phyloP scores from a whole-genome alignment of 2,888 invertebrate species.

The Ischnura elegans region DNA sequence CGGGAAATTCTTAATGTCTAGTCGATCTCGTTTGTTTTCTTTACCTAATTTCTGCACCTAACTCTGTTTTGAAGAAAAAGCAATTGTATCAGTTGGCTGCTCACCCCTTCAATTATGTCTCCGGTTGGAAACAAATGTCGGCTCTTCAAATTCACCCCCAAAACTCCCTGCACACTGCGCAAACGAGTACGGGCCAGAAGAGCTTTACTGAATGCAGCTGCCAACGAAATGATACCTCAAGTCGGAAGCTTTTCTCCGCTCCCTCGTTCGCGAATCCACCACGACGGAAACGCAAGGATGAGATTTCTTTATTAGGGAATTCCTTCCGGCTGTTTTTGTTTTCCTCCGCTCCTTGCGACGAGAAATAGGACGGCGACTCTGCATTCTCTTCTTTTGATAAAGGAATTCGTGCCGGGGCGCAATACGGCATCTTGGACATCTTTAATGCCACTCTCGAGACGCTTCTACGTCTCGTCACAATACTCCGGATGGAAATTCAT shows the following conservation, averaged over 20 bases:
- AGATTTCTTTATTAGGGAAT: slow-evolving; percentile 8
- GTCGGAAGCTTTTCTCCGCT: neutral
- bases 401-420: too few relatives aligned
- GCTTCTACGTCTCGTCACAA: neutral
- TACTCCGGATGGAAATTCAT: neutral
- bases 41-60: too few relatives aligned
- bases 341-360: neutral
- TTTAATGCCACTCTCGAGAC: neutral
- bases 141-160: too few relatives aligned
- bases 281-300: neutral
- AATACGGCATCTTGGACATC: neutral
- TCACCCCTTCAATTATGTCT: too few relatives aligned
- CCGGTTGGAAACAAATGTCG: too few relatives aligned
- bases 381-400: neutral
- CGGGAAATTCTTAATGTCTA: too few relatives aligned
- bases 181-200: neutral
- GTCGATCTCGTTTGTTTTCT: too few relatives aligned
- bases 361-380: neutral
- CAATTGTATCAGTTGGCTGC: too few relatives aligned
- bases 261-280: neutral
- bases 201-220: neutral
- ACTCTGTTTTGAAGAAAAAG: too few relatives aligned
- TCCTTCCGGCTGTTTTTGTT: slow-evolving; percentile 20
- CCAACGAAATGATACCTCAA: neutral
- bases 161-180: too few relatives aligned